A percentile compares a stretch with the other conserved stretches of the same genome.
Evolutionary conservation across 2,797 vertebrate species (phyloP).

Genomic region (Sylvia borin): DNA sequence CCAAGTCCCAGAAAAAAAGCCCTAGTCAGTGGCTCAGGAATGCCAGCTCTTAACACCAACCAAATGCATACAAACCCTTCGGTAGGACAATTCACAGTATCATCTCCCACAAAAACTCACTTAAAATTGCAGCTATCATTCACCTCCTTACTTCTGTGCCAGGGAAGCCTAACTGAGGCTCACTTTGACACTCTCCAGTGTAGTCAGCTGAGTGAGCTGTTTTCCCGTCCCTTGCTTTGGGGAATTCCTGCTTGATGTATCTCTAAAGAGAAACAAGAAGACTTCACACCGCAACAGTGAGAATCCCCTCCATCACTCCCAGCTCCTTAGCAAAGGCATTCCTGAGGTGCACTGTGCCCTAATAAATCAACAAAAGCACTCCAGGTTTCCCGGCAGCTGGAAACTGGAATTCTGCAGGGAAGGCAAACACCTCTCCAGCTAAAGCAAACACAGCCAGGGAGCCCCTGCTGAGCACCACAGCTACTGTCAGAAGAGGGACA

Average conservation of each 20-base stretch:
- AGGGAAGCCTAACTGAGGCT: not conserved
- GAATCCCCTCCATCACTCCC: constrained; percentile 12
- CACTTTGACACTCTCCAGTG: not conserved
- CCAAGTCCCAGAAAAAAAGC: constrained; percentile 36
- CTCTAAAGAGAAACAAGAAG: not conserved
- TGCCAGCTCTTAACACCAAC: constrained; percentile 40
- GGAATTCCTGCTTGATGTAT: not conserved
- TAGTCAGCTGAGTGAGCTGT: not conserved
- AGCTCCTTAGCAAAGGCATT: constrained; percentile 15
- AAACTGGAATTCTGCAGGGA: constrained; percentile 23
- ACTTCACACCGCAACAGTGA: not conserved
- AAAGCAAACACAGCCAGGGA: constrained; percentile 39
- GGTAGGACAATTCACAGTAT: not conserved
- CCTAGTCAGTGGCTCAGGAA: constrained; percentile 38
- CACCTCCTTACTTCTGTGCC: not conserved
- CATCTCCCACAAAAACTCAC: constrained; percentile 1
- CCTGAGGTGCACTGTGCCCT: constrained; percentile 3
- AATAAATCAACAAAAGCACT: constrained; percentile 5
- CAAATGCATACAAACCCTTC: constrained; percentile 12
- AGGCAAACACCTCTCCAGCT: constrained; percentile 56
- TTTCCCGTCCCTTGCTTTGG: constrained; percentile 10
- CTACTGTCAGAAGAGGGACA: not conserved
- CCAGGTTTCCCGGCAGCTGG: constrained; percentile 52
- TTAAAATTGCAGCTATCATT: not conserved
- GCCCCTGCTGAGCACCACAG: constrained; percentile 35